Evolutionary conservation across 2,888 invertebrate genomes (phyloP), one percentile per base, ranked within the genome.

Genomic region (Pycnomerus fuliginosus): DNA sequence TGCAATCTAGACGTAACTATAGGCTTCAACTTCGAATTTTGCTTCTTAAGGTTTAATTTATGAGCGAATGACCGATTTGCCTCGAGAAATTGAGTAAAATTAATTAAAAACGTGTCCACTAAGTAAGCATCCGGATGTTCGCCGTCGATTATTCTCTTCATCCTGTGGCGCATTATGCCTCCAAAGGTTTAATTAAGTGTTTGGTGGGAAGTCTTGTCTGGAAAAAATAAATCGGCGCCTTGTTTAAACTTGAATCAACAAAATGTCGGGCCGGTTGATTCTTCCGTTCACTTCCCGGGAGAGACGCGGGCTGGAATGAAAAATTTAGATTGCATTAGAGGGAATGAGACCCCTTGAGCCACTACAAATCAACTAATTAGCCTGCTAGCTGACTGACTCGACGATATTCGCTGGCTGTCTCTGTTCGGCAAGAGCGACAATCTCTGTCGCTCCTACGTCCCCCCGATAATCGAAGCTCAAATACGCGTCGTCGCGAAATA

Each of bases 301-400:
- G 64, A 61, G 65, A 61, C 56, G 57, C 57, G 55, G n/a, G n/a
- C 52, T 56, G 64, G 64, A 70, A 71, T 71, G 72, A 73, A 72
- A 71, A 74, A 74, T 74, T 74, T 72, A 73, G 71, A 74, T 74
- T 74, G 71, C 73, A 72, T 73, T 71, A 71, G 68, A 70, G 69
- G 70, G 68, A 67, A 67, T 67, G 68, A 63, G 66, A 62, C 70
- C 70, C 70, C 69, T 71, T 65, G 67, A 71, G 71, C 71, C 71
- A 71, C 74, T 74, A 71, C 73, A 72, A 73, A 74, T 74, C 73
- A 73, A 72, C 72, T 74, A 74, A 74, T 73, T 74, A 74, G 71
- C 70, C 63, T 67, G 61, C 62, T 61, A 64, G 64, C 64, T 61
- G 63, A 60, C 64, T 63, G 66, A 61, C 59, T 58, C 44, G 42